Conservation (phyloP, 2,888 invertebrate genomes). For the Endomychus coccineus region DNA sequence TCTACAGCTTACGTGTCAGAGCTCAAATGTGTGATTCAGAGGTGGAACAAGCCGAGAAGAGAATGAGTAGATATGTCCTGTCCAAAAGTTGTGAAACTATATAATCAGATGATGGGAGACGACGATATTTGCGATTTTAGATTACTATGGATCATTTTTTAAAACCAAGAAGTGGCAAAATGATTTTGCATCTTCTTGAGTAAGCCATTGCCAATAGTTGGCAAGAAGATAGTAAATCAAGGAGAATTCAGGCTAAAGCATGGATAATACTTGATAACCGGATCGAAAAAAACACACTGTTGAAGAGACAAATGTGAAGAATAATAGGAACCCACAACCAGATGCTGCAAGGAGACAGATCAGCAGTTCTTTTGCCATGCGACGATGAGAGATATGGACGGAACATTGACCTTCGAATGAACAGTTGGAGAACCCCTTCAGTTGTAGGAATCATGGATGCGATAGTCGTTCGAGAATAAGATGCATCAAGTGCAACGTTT, state of each 20-base stretch:
- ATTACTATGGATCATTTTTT: conserved; percentile 24
- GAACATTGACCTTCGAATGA: neutral
- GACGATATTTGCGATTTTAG: conserved; percentile 27
- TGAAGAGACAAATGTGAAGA: no score
- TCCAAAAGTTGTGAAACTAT: no score
- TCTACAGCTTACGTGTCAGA: conserved; percentile 24
- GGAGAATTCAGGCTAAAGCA: no score
- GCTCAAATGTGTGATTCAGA: conserved; percentile 17
- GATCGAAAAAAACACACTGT: no score
- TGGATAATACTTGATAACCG: no score
- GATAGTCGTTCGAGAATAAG: conserved; percentile 4
- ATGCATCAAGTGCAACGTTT: no score
- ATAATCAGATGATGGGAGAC: no score
- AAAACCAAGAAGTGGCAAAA: conserved; percentile 28
- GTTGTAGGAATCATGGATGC: conserved; percentile 2
- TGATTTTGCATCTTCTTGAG: conserved; percentile 23
- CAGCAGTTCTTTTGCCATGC: conserved; percentile 1
- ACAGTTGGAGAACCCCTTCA: no score
- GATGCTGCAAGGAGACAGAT: neutral
- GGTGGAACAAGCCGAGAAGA: no score
- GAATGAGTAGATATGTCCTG: no score
- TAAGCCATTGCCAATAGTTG: conserved; percentile 21
- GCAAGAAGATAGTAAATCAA: conserved; percentile 18
- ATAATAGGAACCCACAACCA: no score
- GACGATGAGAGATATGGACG: neutral